A percentile compares a stretch with the other conserved stretches of the same genome.
These are phyloP conservation scores for Neogale vison DNA, from an alignment of 2,113 vertebrate species.

Conservation along the genomic window DNA sequence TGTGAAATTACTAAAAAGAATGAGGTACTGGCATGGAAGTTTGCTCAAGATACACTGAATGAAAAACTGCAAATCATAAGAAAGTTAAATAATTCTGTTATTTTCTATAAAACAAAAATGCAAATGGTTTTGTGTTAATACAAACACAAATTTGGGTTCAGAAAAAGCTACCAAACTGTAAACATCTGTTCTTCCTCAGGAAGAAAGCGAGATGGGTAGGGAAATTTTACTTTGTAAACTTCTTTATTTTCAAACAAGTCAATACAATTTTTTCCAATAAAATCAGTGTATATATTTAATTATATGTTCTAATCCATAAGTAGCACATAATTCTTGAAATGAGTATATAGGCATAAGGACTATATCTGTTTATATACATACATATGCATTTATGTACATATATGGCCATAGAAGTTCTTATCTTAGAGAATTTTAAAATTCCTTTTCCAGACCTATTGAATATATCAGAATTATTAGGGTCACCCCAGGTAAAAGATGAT, in stretches of 20 bases:
- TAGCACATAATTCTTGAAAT: not conserved
- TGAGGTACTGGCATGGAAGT: not conserved
- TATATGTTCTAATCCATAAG: not conserved
- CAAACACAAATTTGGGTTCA: not conserved
- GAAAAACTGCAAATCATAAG: not conserved
- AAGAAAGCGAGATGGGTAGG: not conserved
- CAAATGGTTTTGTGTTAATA: not conserved
- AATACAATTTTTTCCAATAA: not conserved
- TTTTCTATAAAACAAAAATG: not conserved
- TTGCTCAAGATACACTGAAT: not conserved
- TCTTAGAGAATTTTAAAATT: constrained; percentile 27
- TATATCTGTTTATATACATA: not conserved
- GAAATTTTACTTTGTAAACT: not conserved
- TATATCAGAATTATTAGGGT: not conserved
- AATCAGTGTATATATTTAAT: not conserved
- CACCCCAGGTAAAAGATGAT: not conserved
- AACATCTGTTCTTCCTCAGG: not conserved
- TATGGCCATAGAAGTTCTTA: not conserved
- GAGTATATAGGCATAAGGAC: not conserved
- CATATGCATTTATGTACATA: not conserved
- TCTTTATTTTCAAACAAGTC: not conserved
- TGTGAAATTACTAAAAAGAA: not conserved
- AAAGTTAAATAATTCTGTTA: not conserved
- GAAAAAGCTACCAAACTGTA: not conserved
- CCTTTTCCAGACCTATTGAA: not conserved